Evolutionary conservation across 2,113 vertebrate genomes (phyloP).

Genomic region (Plotosus lineatus): DNA sequence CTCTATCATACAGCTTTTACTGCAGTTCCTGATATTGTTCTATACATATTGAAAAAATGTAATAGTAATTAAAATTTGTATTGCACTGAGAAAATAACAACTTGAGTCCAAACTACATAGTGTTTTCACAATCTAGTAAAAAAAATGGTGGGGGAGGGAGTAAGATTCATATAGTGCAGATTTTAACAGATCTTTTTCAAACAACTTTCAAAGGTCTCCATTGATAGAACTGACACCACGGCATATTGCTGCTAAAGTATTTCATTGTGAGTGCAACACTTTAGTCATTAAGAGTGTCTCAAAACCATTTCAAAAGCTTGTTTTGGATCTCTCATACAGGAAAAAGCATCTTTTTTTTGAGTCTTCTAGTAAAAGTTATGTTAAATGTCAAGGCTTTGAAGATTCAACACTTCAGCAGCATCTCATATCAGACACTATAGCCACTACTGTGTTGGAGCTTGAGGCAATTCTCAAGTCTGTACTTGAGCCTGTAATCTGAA

Average conservation of each 20-base stretch:
- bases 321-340: not conserved
- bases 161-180: too few species aligned
- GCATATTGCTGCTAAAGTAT: not conserved
- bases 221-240: not conserved
- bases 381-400: conserved; percentile 33
- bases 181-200: not conserved
- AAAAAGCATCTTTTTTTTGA: not conserved
- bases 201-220: not conserved
- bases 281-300: not conserved
- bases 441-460: not conserved
- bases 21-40: not conserved
- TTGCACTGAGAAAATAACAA: not conserved
- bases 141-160: too few species aligned
- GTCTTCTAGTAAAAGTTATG: conserved; percentile 6
- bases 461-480: conserved; percentile 25
- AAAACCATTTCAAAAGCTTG: not conserved
- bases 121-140: too few species aligned
- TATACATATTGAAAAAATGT: not conserved
- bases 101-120: not conserved
- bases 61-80: not conserved
- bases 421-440: conserved; percentile 2
- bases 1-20: not conserved
- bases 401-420: conserved; percentile 24
- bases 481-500: conserved; percentile 21
- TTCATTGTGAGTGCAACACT: not conserved